Base-by-base conservation (phyloP, 2,797 vertebrate genomes). In the Scolopax rusticola region DNA sequence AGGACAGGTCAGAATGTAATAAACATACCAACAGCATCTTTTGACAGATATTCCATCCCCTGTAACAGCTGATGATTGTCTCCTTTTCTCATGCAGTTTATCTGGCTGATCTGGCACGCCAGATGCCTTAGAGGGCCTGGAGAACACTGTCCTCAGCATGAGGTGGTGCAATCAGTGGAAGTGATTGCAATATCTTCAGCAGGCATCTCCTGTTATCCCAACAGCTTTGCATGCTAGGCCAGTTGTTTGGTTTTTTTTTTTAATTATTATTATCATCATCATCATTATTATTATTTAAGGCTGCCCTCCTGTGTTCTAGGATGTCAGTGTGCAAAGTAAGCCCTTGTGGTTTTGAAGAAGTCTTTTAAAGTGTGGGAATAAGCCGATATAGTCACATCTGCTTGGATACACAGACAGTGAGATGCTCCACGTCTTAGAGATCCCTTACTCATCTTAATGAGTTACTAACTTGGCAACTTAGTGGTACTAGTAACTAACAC, bases 161-260 rank as follows among this genome's bases (percentile, higher is more conserved):
- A 93, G 45, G 32, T 91, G 51, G 73, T 82, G 93, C 86, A 95
- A 94, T 83, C 61, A 74, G 65, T 13, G 21, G 38, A 69, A 40
- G 61, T 53, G 69, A 92, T 69, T 96, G 83, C 88, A 91, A 88
- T 80, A 94, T 51, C 61, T 75, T 69, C 19, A 93, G 64, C n/a
- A 91, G 91, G 85, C 65, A 91, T 47, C 76, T 90, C 74, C 85
- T 80, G 75, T 67, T 70, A 96, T 32, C 73, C 47, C 76, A 89
- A 84, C 14, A 84, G 76, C 57, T 86, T 36, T 57, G 60, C 79
- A 69, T 73, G 61, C 89, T 78, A 81, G 53, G 57, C 61, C 17
- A 25, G 32, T 48, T 36, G 36, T 36, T 36, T 36, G 36, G 36
- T 36, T 36, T 36, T 76, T 51, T 51, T 28, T 15, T 43, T 59